Percentiles rank a stretch among this genome's conserved stretches.
Conservation (phyloP, 2,797 vertebrate species). For the Cephalopachus bancanus region DNA sequence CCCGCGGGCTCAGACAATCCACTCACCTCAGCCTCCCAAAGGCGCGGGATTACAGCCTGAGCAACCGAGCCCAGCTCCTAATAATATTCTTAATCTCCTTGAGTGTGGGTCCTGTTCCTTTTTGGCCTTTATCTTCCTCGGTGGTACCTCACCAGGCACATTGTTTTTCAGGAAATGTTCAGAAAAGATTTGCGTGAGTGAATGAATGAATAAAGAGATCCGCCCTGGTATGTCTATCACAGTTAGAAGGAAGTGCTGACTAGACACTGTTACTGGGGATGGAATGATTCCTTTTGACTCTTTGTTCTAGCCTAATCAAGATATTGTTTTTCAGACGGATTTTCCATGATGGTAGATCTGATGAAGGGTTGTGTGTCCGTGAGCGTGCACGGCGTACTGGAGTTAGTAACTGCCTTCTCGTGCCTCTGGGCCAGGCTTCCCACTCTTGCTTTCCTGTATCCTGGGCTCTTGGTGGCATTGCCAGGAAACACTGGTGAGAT, state of each 20-base stretch:
- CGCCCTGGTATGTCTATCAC: not conserved
- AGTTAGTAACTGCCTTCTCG: not conserved
- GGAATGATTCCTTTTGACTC: not conserved
- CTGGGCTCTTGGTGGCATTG: conserved; percentile 34
- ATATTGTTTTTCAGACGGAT: conserved; percentile 24
- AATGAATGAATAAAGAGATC: conserved; percentile 1
- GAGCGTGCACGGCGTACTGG: accelerated
- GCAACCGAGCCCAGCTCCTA: not conserved
- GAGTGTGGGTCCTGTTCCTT: not conserved
- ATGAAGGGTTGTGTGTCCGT: not conserved
- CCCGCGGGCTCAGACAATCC: too few relatives aligned
- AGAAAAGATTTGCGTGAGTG: not conserved
- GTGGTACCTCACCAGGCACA: not conserved
- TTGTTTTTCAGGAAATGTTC: not conserved
- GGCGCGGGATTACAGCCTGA: too few relatives aligned
- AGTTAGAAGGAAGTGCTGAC: not conserved
- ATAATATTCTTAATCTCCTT: conserved; percentile 12
- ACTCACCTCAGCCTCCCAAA: too few relatives aligned
- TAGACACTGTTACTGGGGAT: not conserved
- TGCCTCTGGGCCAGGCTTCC: conserved; percentile 54
- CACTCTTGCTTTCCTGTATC: conserved; percentile 47
- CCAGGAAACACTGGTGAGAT: conserved; percentile 3
- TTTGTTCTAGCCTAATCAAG: not conserved
- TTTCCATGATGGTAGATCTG: conserved; percentile 58
- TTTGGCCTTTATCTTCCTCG: not conserved